These are phyloP conservation scores for Cyclopterus lumpus DNA, from an alignment of 2,797 vertebrate species.

Conservation along the genomic window DNA sequence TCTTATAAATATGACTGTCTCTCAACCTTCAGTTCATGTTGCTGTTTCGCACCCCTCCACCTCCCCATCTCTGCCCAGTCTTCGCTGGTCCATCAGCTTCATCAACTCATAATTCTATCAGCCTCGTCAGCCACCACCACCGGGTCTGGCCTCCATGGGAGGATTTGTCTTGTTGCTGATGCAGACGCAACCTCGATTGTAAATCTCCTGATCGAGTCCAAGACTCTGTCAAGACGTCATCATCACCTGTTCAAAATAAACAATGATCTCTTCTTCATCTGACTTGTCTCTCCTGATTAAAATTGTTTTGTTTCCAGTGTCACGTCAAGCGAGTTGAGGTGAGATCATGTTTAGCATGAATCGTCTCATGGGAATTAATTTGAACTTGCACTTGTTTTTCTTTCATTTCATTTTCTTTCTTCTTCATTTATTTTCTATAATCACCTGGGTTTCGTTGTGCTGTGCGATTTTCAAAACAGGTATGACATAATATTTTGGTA, in stretches of 20 bases:
- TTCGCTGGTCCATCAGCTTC: not conserved
- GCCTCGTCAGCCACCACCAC: not conserved
- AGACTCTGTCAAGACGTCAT: not conserved
- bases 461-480: not conserved
- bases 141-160: not conserved
- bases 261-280: not conserved
- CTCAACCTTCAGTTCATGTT: not conserved
- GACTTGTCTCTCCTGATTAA: not conserved
- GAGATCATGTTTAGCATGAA: not conserved
- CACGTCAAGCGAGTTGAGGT: not conserved
- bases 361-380: not conserved
- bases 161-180: not conserved
- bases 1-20: not conserved
- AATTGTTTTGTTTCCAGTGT: not conserved
- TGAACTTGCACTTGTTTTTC: not conserved
- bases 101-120: not conserved
- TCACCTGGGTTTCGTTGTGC: not conserved
- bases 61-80: not conserved
- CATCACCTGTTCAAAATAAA: not conserved
- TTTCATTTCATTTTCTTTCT: not conserved
- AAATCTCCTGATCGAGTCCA: not conserved
- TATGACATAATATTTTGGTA: not conserved
- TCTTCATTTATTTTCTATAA: not conserved
- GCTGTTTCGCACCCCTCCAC: not conserved
- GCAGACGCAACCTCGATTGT: too few species aligned